Base-by-base conservation (phyloP, 1,140 invertebrate species). In the Melipona quadrifasciata region DNA sequence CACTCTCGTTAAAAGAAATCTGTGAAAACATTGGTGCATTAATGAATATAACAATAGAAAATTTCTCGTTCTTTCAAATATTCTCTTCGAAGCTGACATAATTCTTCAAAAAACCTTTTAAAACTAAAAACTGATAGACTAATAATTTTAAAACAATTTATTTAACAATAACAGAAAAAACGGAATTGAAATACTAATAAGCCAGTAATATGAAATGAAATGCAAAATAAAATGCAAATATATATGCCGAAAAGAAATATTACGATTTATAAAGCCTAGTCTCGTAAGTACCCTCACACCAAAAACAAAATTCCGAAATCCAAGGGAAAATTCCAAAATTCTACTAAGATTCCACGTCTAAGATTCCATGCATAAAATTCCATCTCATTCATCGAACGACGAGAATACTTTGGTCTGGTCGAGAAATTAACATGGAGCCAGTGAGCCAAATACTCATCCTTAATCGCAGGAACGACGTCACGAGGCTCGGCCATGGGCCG, bases 401-500 rank as follows among this genome's bases (percentile, higher is more conserved):
- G 11, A 24, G 72, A 74, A 74, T 51, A 74, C 17, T 27, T 24
- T 24, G n/a, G 16, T 73, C n/a, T 31, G 27, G 12, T 12, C 5
- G 12, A 53, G 61, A 21, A 67, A 67, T 68, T 34, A 68, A 1
- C 27, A 34, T 24, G n/a, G 14, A 79, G 21, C 39, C 47, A 17
- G n/a, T 16, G 39, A 67, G 77, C 65, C 51, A 55, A 31, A 70
- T 70, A 34, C 78, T 71, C 17, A 80, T 80, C 27, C 67, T 65
- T 65, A 74, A 82, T 75, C 47, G 31, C 31, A 31, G 47, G 75
- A 72, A 64, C 39, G 76, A 84, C 65, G 67, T 71, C 55, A 79
- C 21, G n/a, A 81, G 34, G 27, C 16, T 68, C 27, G 34, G 34
- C 57, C 31, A 27, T 67, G 74, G 84, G 85, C 81, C 80, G 84